Conservation (phyloP, 2,888 invertebrate species). For the Pediacus dermestoides region DNA sequence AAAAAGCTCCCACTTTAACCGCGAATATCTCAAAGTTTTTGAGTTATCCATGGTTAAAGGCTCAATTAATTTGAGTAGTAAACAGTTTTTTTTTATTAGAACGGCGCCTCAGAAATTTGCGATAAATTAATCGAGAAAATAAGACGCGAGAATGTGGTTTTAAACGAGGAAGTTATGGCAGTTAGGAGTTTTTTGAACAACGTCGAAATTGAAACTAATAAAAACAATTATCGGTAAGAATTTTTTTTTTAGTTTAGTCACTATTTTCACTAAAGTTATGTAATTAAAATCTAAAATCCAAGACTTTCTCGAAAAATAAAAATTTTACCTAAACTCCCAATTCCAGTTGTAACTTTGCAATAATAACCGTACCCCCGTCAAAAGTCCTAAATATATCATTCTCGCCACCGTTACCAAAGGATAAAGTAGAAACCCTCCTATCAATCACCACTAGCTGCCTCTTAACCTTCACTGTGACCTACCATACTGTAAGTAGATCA, state of each 20-base stretch:
- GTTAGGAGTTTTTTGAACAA: slow-evolving; percentile 19
- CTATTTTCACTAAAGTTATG: too few species aligned
- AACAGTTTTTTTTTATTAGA: slow-evolving; percentile 22
- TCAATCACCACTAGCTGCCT: slow-evolving; percentile 20
- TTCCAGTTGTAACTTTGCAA: slow-evolving; percentile 29
- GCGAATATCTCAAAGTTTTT: too few species aligned
- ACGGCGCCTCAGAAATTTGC: slow-evolving; percentile 28
- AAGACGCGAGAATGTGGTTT: slow-evolving; percentile 21
- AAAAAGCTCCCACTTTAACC: too few species aligned
- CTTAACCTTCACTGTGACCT: slow-evolving; percentile 35
- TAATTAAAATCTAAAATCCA: too few species aligned
- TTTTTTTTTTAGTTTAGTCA: not conserved
- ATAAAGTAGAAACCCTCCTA: slow-evolving; percentile 7
- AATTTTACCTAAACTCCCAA: too few species aligned
- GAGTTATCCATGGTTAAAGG: too few species aligned
- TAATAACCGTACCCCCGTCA: slow-evolving; percentile 32
- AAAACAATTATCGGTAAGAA: slow-evolving; percentile 24
- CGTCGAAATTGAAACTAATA: slow-evolving; percentile 24
- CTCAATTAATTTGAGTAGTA: too few species aligned
- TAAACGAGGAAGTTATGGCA: slow-evolving; percentile 22
- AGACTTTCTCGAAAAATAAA: too few species aligned
- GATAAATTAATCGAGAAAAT: slow-evolving; percentile 25
- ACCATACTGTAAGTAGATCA: slow-evolving; percentile 19
- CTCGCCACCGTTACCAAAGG: slow-evolving; percentile 25
- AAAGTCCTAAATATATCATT: slow-evolving; percentile 32